Base-by-base conservation (phyloP, 2,888 invertebrate species). In the Thera britannica region DNA sequence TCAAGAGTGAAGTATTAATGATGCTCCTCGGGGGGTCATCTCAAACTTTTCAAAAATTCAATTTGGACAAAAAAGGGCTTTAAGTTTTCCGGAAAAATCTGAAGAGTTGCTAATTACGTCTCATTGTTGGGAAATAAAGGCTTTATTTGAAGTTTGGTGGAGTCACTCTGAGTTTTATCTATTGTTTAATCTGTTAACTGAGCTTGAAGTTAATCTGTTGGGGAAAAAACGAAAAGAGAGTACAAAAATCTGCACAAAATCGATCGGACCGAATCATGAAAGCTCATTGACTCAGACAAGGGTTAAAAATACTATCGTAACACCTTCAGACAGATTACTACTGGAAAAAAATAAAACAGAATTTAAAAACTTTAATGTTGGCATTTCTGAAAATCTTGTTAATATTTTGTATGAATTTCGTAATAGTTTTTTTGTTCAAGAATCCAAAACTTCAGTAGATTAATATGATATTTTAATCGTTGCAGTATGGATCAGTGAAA, bases 111-210 rank as follows among this genome's bases (percentile, higher is more conserved):
- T 91, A 92, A 92, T 92, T 91, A 90, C 85, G 35, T 58, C 48
- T 86, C 82, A 90, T 91, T 90, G 90, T 90, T 80, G 72, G 79
- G 76, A 86, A 86, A 88, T 88, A 88, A 90, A 90, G 87, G 86
- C 81, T 87, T 89, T 90, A 87, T 90, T 86, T 84, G 81, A 87
- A 90, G 86, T 89, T 85, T 62, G 49, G 46, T 11, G 48, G 61
- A 54, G 38, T 54, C 51, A 57, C 41, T 61, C 12, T 35, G 4
- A 44, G 34, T 34, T 55, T 1, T 62, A 44, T 57, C 55, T 59
- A 60, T 59, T 68, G 63, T 59, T 54, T 55, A 12, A 58, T 34
- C 41, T 61, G 54, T 58, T 35, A 34, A 54, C 51, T 66, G 44
- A 65, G 44, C 36, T 35, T 11, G 23, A 60, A 52, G 44, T 44